phyloP scores from a whole-genome alignment of 1,140 invertebrate species.

The Diorhabda carinulata region DNA sequence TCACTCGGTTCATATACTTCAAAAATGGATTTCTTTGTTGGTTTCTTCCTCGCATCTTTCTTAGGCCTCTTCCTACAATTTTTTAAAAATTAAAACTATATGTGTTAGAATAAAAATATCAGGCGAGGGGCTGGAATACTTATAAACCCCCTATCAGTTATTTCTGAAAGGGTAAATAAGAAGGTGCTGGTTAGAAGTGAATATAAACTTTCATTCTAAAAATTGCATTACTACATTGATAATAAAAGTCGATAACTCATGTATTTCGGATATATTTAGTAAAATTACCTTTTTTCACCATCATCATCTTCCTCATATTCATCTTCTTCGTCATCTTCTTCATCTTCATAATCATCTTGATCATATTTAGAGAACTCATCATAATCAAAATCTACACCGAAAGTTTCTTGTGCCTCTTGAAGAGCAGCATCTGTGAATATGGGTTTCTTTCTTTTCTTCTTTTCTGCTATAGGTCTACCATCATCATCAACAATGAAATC shows the following conservation, averaged over 20 bases:
- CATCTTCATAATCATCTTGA: constrained; percentile 81
- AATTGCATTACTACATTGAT: too few relatives aligned
- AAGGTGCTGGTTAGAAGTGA: too few relatives aligned
- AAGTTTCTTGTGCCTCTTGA: constrained; percentile 98
- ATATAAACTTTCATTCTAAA: too few relatives aligned
- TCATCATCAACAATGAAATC: constrained; percentile 98
- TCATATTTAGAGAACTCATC: constrained; percentile 91
- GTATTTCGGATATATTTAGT: neutral
- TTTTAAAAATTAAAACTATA: too few relatives aligned
- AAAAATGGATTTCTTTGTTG: constrained; percentile 85
- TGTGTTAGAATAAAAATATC: too few relatives aligned
- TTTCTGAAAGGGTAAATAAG: too few relatives aligned
- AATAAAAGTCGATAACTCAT: neutral
- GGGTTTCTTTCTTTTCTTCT: constrained; percentile 80
- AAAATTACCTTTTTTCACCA: constrained; percentile 45
- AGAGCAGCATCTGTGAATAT: constrained; percentile 89
- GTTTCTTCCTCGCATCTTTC: constrained; percentile 74
- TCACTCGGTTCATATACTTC: constrained; percentile 97
- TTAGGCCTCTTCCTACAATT: constrained; percentile 55
- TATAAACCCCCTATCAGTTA: too few relatives aligned
- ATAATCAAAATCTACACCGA: constrained; percentile 98
- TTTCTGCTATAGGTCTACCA: constrained; percentile 83
- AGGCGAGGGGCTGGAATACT: too few relatives aligned
- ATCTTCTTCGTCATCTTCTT: constrained; percentile 69
- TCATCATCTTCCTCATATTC: constrained; percentile 49